Conservation (phyloP, 2,888 invertebrate species). For the Cryptus armator region DNA sequence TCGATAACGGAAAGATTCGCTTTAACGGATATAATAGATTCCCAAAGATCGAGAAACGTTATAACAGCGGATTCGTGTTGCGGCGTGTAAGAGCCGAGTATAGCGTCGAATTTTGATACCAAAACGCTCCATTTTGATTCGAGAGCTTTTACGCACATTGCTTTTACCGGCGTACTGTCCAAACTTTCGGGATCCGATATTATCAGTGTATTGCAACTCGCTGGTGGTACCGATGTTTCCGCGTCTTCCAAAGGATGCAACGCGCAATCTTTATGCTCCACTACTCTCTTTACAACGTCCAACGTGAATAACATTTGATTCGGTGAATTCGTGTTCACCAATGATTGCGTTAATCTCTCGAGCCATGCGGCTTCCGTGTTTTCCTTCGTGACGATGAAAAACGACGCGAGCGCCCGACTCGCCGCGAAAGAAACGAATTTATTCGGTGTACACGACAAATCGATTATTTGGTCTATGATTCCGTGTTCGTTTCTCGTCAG, state of each 20-base stretch:
- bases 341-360: slow-evolving; percentile 91
- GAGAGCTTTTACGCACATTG: slow-evolving; percentile 93
- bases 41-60: slow-evolving; percentile 95
- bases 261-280: slow-evolving; percentile 94
- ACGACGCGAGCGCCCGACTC: slow-evolving; percentile 92
- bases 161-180: slow-evolving; percentile 95
- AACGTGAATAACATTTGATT: slow-evolving; percentile 93
- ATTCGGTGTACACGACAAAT: slow-evolving; percentile 92
- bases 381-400: slow-evolving; percentile 93
- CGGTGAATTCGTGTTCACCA: slow-evolving; percentile 86
- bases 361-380: slow-evolving; percentile 93
- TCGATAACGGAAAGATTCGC: slow-evolving; percentile 96
- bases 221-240: slow-evolving; percentile 79
- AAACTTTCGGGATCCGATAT: slow-evolving; percentile 93
- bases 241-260: slow-evolving; percentile 92
- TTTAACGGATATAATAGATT: slow-evolving; percentile 95
- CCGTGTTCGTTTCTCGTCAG: slow-evolving; percentile 93
- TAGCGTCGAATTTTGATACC: slow-evolving; percentile 87
- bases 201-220: slow-evolving; percentile 87
- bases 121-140: slow-evolving; percentile 94
- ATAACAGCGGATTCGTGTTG: slow-evolving; percentile 87
- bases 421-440: slow-evolving; percentile 93
- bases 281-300: slow-evolving; percentile 94
- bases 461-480: slow-evolving; percentile 93
- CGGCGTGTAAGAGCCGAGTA: slow-evolving; percentile 85